Conservation (phyloP, 2,888 invertebrate species). For the Chaitophorus viminalis region DNA sequence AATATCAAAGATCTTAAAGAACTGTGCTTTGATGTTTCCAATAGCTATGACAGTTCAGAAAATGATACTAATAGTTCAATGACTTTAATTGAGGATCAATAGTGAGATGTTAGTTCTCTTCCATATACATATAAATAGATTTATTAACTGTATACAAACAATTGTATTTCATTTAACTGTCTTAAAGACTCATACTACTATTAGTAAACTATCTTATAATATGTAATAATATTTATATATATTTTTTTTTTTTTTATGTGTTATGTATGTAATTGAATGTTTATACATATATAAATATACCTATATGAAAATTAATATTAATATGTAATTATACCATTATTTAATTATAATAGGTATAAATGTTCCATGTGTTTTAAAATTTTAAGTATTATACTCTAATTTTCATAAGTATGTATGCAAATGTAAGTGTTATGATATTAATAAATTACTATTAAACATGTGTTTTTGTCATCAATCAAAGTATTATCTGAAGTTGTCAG, state of each 20-base stretch:
- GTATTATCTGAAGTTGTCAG: too few relatives aligned
- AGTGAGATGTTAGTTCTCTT: not conserved
- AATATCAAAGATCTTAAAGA: conserved; percentile 55
- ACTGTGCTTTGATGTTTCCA: conserved; percentile 32
- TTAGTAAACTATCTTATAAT: not conserved
- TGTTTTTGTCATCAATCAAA: too few relatives aligned
- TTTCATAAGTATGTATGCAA: not conserved
- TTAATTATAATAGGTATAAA: not conserved
- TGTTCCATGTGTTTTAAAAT: not conserved
- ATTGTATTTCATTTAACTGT: not conserved
- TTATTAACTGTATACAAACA: not conserved
- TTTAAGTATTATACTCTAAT: not conserved
- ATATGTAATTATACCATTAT: not conserved
- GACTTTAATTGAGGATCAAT: not conserved
- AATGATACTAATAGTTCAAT: conserved; percentile 53
- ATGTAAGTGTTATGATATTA: not conserved
- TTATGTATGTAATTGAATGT: not conserved
- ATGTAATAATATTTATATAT: not conserved
- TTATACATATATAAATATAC: not conserved
- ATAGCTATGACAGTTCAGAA: conserved; percentile 53
- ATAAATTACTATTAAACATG: not conserved
- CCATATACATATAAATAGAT: not conserved
- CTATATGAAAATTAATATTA: conserved; percentile 14
- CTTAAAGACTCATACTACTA: not conserved
- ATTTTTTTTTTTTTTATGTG: not conserved